Conservation (phyloP, 2,888 invertebrate genomes). For the Cephus pulcher region DNA sequence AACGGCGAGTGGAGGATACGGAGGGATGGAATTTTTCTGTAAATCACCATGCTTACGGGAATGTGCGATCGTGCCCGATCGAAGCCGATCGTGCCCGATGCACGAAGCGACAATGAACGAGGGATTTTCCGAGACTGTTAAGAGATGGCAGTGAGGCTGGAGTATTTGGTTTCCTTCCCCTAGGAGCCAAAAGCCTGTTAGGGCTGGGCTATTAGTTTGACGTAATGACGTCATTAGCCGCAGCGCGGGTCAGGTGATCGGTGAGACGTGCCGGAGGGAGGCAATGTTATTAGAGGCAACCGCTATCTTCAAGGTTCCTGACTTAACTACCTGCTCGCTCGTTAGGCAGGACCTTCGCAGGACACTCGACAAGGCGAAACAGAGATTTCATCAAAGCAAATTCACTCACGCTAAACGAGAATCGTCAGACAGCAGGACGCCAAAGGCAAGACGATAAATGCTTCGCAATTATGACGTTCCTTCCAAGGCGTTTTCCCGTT, state of each 20-base stretch:
- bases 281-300: slow-evolving; percentile 51
- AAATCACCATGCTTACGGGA: background rate
- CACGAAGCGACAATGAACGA: background rate
- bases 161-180: background rate
- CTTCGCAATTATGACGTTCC: slow-evolving; percentile 38
- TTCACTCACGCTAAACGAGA: background rate
- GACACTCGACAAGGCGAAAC: slow-evolving; percentile 11
- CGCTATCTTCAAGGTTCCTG: slow-evolving; percentile 48
- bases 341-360: background rate
- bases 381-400: background rate
- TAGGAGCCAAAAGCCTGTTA: slow-evolving; percentile 42
- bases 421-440: background rate
- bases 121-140: background rate
- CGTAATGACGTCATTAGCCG: slow-evolving; percentile 58
- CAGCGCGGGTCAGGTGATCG: slow-evolving; percentile 50
- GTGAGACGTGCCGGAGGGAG: slow-evolving; percentile 26
- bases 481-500: slow-evolving; percentile 8
- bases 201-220: slow-evolving; percentile 54
- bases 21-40: background rate
- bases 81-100: background rate
- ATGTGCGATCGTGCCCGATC: background rate
- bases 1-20: background rate
- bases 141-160: background rate
- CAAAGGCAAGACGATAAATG: slow-evolving; percentile 47
- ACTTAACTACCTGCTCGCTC: slow-evolving; percentile 32